Evolutionary conservation across 2,888 invertebrate genomes (phyloP), one percentile per base, ranked within the genome.

Genomic region (Callinectes sapidus): DNA sequence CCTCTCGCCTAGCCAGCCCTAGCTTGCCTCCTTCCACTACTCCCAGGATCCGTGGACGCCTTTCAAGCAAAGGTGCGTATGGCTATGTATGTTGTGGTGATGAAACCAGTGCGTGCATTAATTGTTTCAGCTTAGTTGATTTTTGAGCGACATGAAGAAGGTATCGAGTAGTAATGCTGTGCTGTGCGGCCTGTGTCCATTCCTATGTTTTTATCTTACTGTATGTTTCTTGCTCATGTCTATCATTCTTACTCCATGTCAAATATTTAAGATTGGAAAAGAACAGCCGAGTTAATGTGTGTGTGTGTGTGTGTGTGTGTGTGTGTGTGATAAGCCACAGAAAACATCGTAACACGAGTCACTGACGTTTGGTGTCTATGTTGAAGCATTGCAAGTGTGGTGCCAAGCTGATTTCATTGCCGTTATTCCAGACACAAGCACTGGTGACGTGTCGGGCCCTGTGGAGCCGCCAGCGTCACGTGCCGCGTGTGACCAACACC

Each of bases 401-500:
- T 32, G 81, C 35, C 35, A 10, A 81, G 81, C 81, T 81, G 81
- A 81, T 32, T 13, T 32, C 81, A 71, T 35, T 81, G 81, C 35
- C 81, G 71, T 81, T 81, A 35, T 81, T 81, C 32, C 81, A 81
- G 81, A 81, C 81, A 18, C 81, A 35, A 35, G 81, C 32, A 81
- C 35, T 81, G 81, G 81, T 81, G 81, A 81, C 81, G 81, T 32
- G 81, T 35, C 81, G 16, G 81, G 16, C 35, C 16, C 81, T 81
- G 35, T 35, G 35, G 35, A 35, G 81, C 81, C 81, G 14, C 35
- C 81, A 32, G 81, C 81, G 81, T 81, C 81, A 81, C 81, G 16
- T 81, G 81, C 81, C 81, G 81, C 81, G 81, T 81, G 81, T 81
- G 81, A 81, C 81, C 81, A 81, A 81, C 81, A 81, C 81, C 81